phyloP scores from a whole-genome alignment of 2,888 invertebrate genomes.

The Oscheius sp. region DNA sequence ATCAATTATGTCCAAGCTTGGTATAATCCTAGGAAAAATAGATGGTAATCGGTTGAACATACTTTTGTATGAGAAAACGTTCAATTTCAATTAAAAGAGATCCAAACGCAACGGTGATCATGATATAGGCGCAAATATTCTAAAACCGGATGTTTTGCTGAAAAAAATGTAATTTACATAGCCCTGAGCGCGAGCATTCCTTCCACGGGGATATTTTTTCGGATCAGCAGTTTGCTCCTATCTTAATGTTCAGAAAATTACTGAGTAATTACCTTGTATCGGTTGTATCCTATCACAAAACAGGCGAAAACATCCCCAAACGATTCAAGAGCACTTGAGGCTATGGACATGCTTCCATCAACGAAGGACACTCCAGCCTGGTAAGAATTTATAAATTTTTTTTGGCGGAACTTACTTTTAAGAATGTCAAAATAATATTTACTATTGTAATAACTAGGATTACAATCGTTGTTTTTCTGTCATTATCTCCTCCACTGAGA shows the following conservation, averaged over 20 bases:
- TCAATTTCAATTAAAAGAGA: conserved; percentile 33
- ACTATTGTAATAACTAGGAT: conserved; percentile 10
- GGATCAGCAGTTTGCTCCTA: conserved; percentile 9
- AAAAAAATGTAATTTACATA: conserved; percentile 36
- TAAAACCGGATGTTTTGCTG: conserved; percentile 26
- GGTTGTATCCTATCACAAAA: conserved; percentile 32
- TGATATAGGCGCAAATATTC: conserved; percentile 15
- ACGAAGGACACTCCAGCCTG: conserved; percentile 33
- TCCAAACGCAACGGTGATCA: conserved; percentile 24
- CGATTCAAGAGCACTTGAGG: conserved; percentile 45
- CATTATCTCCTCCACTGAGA: not conserved
- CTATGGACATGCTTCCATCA: conserved; percentile 43
- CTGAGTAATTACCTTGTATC: not conserved
- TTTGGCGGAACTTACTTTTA: not conserved
- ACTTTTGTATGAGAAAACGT: not conserved
- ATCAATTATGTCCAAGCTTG: conserved; percentile 30
- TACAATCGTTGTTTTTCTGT: not conserved
- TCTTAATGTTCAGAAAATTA: conserved; percentile 25
- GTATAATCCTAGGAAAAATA: conserved; percentile 31
- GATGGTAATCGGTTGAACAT: not conserved
- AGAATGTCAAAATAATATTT: conserved; percentile 4
- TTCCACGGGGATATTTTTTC: conserved; percentile 38
- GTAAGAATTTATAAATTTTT: no score
- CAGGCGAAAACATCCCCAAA: conserved; percentile 51
- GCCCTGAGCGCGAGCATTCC: conserved; percentile 34